These are phyloP conservation scores for Apaloderma vittatum DNA, from an alignment of 2,113 vertebrate species.

Conservation along the genomic window DNA sequence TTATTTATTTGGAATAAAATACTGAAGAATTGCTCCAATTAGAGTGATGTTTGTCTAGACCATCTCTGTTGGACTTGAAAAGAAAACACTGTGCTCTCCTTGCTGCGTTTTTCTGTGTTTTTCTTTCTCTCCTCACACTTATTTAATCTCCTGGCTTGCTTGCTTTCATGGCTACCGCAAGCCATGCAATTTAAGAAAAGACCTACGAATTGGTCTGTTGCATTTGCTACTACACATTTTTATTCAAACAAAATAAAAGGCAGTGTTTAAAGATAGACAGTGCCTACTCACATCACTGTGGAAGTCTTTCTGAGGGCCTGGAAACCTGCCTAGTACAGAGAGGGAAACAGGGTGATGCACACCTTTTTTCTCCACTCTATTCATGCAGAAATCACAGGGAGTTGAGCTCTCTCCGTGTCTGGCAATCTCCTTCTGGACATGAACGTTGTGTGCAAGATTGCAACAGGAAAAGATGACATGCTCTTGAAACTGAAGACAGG, in stretches of 20 bases:
- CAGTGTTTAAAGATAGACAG: neutral
- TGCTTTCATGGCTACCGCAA: neutral
- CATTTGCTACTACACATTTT: neutral
- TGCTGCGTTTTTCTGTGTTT: neutral
- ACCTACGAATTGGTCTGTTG: neutral
- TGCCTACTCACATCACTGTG: neutral
- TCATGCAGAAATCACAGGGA: neutral
- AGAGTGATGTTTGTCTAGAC: slow-evolving; percentile 28
- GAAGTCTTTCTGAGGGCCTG: neutral
- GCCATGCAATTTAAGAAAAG: neutral
- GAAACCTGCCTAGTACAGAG: neutral
- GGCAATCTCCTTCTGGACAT: neutral
- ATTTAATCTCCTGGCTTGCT: neutral
- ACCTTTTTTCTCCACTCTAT: neutral
- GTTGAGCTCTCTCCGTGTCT: neutral
- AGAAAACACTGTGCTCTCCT: neutral
- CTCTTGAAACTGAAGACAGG: neutral
- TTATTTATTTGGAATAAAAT: slow-evolving; percentile 52
- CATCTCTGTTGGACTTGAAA: neutral
- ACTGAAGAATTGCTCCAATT: slow-evolving; percentile 23
- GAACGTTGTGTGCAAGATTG: neutral
- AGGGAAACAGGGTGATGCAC: neutral
- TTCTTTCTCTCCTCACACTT: neutral
- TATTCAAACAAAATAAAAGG: neutral
- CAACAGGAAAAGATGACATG: neutral